A percentile compares a stretch with the other conserved stretches of the same genome.
Evolutionary conservation across 2,797 vertebrate genomes (phyloP).

Genomic region (Natrix natrix): DNA sequence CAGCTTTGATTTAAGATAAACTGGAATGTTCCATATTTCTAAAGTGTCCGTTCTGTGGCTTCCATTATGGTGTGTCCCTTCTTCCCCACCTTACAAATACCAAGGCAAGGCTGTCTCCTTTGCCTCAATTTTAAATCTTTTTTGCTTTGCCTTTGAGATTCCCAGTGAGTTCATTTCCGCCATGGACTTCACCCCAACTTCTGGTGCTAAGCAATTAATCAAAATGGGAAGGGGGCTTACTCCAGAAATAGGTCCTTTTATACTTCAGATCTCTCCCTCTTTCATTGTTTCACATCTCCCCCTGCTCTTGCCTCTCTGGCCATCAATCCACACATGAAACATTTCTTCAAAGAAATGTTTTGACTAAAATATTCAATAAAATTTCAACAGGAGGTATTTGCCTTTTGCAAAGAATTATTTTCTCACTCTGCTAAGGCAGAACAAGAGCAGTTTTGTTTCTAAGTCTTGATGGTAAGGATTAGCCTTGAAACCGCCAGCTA

Average conservation of each 20-base stretch:
- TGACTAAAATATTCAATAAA: slow-evolving; percentile 26
- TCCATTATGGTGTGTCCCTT: neutral
- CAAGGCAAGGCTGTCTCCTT: slow-evolving; percentile 17
- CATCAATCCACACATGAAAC: slow-evolving; percentile 51
- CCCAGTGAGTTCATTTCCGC: slow-evolving; percentile 44
- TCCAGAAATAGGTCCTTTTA: slow-evolving; percentile 36
- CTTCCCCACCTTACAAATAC: neutral
- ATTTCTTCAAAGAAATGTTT: slow-evolving; percentile 40
- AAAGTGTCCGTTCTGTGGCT: slow-evolving; percentile 10
- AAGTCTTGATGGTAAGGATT: neutral
- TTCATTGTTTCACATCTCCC: slow-evolving; percentile 42
- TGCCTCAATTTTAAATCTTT: slow-evolving; percentile 34
- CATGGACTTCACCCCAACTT: slow-evolving; percentile 14
- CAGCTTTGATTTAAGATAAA: neutral
- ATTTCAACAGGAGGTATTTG: slow-evolving; percentile 6
- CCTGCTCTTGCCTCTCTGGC: slow-evolving; percentile 23
- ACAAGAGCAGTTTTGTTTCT: slow-evolving; percentile 18
- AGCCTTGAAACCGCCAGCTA: neutral
- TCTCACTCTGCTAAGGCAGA: slow-evolving; percentile 10
- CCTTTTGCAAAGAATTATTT: slow-evolving; percentile 13
- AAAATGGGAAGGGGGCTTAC: slow-evolving; percentile 35
- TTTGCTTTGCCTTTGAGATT: slow-evolving; percentile 39
- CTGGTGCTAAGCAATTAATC: slow-evolving; percentile 58
- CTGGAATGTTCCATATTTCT: neutral
- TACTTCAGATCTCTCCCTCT: slow-evolving; percentile 30